Conservation (phyloP, 2,888 invertebrate genomes). For the Candidula unifasciata region DNA sequence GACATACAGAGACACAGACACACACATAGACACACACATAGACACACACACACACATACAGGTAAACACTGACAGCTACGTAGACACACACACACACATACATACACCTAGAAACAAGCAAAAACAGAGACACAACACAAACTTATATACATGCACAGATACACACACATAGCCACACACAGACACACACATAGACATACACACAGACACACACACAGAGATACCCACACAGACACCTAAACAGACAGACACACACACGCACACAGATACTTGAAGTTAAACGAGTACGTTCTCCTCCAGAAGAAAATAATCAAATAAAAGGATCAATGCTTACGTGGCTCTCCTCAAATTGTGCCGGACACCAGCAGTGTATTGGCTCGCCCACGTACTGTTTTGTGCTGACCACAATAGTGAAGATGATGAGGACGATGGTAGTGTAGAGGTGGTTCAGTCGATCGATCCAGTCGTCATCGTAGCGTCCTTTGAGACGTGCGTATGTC, state of each 20-base stretch:
- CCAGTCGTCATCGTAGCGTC: slow-evolving; percentile 78
- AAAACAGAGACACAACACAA: too few species aligned
- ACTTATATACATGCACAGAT: too few species aligned
- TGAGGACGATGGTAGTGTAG: slow-evolving; percentile 83
- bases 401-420: slow-evolving; percentile 94
- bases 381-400: slow-evolving; percentile 97
- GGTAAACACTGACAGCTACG: too few species aligned
- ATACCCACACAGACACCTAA: too few species aligned
- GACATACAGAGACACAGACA: too few species aligned
- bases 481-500: slow-evolving; percentile 74
- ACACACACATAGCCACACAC: too few species aligned
- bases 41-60: too few species aligned
- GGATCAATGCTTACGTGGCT: slow-evolving; percentile 72
- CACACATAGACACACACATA: too few species aligned
- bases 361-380: slow-evolving; percentile 94
- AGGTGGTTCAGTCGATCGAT: slow-evolving; percentile 79
- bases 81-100: too few species aligned
- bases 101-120: too few species aligned
- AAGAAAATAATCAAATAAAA: neutral
- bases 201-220: too few species aligned
- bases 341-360: slow-evolving; percentile 80
- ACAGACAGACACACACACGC: neutral
- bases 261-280: neutral
- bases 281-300: neutral
- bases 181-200: too few species aligned